phyloP scores from a whole-genome alignment of 2,888 invertebrate genomes.

The Lacanobia oleracea region DNA sequence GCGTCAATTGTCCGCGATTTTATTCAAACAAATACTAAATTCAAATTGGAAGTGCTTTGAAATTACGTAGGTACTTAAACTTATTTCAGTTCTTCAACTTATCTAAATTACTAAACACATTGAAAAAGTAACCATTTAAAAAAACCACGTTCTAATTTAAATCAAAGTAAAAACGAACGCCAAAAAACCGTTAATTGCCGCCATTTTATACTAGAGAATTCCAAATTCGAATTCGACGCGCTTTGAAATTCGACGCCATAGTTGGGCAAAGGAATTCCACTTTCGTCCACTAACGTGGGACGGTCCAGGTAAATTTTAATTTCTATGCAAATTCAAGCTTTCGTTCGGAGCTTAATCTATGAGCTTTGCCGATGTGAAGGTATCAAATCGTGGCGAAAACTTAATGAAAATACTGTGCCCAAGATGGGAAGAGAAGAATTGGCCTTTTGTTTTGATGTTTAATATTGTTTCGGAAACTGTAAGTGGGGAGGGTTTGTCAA shows the following conservation, averaged over 20 bases:
- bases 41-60: conserved; percentile 73
- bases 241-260: conserved; percentile 77
- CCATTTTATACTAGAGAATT: conserved; percentile 68
- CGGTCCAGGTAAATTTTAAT: conserved; percentile 90
- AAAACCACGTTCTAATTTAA: too few species aligned
- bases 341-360: conserved; percentile 87
- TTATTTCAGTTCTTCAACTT: too few species aligned
- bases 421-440: conserved; percentile 61
- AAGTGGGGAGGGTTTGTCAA: background rate
- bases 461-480: conserved; percentile 24
- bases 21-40: conserved; percentile 70
- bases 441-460: conserved; percentile 53
- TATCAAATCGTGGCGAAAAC: conserved; percentile 84
- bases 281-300: conserved; percentile 81
- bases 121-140: too few species aligned
- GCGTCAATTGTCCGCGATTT: conserved; percentile 61
- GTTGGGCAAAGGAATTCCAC: conserved; percentile 82
- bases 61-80: conserved; percentile 58
- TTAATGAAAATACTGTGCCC: conserved; percentile 85
- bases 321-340: conserved; percentile 90
- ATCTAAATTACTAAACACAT: too few species aligned
- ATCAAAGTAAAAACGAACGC: conserved; percentile 7
- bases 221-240: conserved; percentile 74
- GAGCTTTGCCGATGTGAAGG: conserved; percentile 83
- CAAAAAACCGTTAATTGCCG: conserved; percentile 61